phyloP scores from a whole-genome alignment of 2,888 invertebrate genomes.

The Megalurothrips usitatus region DNA sequence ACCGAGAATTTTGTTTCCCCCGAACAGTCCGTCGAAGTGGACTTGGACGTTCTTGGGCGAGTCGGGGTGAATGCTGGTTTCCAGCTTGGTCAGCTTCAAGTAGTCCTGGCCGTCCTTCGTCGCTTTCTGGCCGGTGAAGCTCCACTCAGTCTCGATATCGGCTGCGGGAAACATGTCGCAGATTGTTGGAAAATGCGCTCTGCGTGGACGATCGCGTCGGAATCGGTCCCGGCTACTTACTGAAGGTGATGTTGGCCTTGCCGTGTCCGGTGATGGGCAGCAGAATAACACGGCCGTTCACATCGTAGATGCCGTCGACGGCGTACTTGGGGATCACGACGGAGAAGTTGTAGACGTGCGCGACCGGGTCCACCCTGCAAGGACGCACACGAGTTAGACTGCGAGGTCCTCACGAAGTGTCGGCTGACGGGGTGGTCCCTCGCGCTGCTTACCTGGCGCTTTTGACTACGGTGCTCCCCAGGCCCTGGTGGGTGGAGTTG shows the following conservation, averaged over 20 bases:
- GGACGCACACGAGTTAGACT: background rate
- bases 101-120: background rate
- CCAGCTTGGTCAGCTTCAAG: background rate
- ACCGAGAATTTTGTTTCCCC: background rate
- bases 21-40: conserved; percentile 8
- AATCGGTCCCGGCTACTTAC: conserved; percentile 34
- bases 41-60: background rate
- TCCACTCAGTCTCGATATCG: background rate
- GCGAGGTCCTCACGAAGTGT: background rate
- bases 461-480: conserved; percentile 37
- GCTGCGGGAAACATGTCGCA: background rate
- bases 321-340: conserved; percentile 39
- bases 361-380: conserved; percentile 39
- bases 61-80: background rate
- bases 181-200: background rate
- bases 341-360: conserved; percentile 39
- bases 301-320: conserved; percentile 39
- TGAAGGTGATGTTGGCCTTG: conserved; percentile 40
- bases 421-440: too few species aligned
- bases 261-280: conserved; percentile 40
- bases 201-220: background rate
- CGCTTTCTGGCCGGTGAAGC: background rate
- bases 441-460: conserved; percentile 39
- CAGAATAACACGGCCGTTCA: conserved; percentile 39
- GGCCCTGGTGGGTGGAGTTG: conserved; percentile 39